Percentiles rank a stretch among this genome's conserved stretches.
Conservation (phyloP, 23 tunicate species). For the Botrylloides violaceus region DNA sequence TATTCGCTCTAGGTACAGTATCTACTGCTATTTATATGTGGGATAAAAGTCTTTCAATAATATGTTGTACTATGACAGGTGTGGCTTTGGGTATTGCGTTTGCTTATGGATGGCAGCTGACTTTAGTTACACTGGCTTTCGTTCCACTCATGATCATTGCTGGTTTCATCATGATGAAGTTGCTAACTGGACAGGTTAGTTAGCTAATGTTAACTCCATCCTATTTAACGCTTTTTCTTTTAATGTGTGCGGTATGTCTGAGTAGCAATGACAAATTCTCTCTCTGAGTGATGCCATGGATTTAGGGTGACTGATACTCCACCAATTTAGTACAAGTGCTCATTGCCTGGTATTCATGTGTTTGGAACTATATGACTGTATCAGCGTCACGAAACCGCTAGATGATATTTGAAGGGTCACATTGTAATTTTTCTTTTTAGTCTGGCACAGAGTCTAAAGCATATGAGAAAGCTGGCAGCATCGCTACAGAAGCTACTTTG, state of each 20-base stretch:
- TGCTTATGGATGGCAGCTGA: constrained; percentile 93
- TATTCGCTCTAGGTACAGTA: constrained; percentile 68
- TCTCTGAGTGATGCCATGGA: neutral
- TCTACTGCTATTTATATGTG: neutral
- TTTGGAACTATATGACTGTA: too few species aligned
- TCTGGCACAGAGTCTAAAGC: constrained; percentile 84
- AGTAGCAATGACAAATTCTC: neutral
- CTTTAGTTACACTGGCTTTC: constrained; percentile 75
- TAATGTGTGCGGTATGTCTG: neutral
- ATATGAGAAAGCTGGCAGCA: constrained; percentile 87
- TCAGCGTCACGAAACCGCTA: too few species aligned
- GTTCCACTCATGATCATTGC: constrained; percentile 95
- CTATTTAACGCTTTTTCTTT: neutral
- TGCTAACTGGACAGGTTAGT: constrained; percentile 90
- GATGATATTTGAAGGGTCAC: too few species aligned
- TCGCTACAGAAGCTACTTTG: constrained; percentile 91
- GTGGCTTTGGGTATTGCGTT: constrained; percentile 97
- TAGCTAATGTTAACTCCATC: too few species aligned
- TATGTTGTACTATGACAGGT: too few species aligned
- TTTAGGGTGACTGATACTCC: neutral
- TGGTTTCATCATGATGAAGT: constrained; percentile 80
- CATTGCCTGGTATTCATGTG: too few species aligned
- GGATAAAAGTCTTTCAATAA: too few species aligned
- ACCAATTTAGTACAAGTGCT: too few species aligned
- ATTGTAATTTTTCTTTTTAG: too few species aligned